These are phyloP conservation scores for Actinernus sp. DNA, from an alignment of 92 coral and sea anemone species.

Conservation along the genomic window DNA sequence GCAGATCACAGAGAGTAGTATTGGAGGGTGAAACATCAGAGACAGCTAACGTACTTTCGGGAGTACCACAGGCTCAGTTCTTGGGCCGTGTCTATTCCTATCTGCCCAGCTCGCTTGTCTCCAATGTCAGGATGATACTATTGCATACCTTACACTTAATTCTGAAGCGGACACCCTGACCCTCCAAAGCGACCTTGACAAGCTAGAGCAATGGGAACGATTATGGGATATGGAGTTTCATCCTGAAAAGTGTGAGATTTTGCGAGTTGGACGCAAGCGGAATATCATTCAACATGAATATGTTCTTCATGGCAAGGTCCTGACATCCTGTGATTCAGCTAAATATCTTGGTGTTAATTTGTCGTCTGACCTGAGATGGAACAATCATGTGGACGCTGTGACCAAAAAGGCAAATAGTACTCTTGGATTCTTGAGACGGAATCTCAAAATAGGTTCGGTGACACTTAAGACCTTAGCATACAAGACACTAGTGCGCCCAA, in stretches of 20 bases:
- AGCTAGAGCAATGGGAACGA: not conserved
- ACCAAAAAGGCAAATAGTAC: conserved; percentile 31
- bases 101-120: too few species aligned
- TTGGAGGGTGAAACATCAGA: not conserved
- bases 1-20: not conserved
- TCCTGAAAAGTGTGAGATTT: too few species aligned
- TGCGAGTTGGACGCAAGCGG: conserved; percentile 18
- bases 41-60: not conserved
- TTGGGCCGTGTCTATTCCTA: not conserved
- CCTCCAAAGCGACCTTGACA: not conserved
- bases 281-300: not conserved
- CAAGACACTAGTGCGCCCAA: conserved; percentile 9
- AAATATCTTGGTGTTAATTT: conserved; percentile 13
- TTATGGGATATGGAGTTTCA: too few species aligned
- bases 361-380: conserved; percentile 28
- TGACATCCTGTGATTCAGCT: not conserved
- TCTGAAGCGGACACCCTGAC: not conserved
- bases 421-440: conserved; percentile 14
- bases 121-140: not conserved
- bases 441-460: not conserved
- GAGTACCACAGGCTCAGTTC: not conserved
- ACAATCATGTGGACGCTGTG: conserved; percentile 6
- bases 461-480: conserved; percentile 17
- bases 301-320: not conserved
- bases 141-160: not conserved